Evolutionary conservation across 2,113 vertebrate species (phyloP).

Genomic region (Toxotes jaculatrix): DNA sequence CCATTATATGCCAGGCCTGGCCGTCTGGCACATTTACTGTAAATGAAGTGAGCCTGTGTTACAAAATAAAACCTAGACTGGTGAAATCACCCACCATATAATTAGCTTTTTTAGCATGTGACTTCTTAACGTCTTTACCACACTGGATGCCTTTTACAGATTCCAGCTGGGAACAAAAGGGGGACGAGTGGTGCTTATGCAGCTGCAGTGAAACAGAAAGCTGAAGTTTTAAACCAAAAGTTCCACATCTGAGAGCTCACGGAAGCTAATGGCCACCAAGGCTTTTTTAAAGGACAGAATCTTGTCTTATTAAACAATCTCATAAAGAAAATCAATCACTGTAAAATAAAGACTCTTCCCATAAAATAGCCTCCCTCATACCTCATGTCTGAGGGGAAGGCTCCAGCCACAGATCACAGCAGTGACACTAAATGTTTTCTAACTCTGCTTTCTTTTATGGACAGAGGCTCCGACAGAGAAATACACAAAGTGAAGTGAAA

Average conservation of each 20-base stretch:
- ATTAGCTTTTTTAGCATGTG: constrained; percentile 59
- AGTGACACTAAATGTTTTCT: not conserved
- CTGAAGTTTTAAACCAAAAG: constrained; percentile 30
- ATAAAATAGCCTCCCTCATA: constrained; percentile 41
- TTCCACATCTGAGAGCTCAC: constrained; percentile 54
- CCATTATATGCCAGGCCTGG: constrained; percentile 35
- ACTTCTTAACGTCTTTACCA: constrained; percentile 64
- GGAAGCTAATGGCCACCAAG: not conserved
- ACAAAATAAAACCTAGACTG: constrained; percentile 62
- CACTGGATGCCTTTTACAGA: constrained; percentile 67
- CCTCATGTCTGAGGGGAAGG: constrained; percentile 29
- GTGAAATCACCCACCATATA: constrained; percentile 69
- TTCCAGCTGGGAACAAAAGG: constrained; percentile 60
- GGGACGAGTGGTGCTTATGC: not conserved
- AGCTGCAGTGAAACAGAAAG: constrained; percentile 28
- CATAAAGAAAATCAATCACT: constrained; percentile 52
- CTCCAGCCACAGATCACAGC: not conserved
- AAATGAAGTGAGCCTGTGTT: constrained; percentile 57
- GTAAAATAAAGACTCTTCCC: constrained; percentile 28
- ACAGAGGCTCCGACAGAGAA: not conserved
- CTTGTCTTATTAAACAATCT: constrained; percentile 52
- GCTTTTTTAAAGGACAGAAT: constrained; percentile 17
- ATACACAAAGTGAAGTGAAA: not conserved
- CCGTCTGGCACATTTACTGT: constrained; percentile 60
- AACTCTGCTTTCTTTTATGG: not conserved